A percentile compares a stretch with the other conserved stretches of the same genome.
These are phyloP conservation scores for Habropoda laboriosa DNA, from an alignment of 1,140 invertebrate species.

Conservation along the genomic window DNA sequence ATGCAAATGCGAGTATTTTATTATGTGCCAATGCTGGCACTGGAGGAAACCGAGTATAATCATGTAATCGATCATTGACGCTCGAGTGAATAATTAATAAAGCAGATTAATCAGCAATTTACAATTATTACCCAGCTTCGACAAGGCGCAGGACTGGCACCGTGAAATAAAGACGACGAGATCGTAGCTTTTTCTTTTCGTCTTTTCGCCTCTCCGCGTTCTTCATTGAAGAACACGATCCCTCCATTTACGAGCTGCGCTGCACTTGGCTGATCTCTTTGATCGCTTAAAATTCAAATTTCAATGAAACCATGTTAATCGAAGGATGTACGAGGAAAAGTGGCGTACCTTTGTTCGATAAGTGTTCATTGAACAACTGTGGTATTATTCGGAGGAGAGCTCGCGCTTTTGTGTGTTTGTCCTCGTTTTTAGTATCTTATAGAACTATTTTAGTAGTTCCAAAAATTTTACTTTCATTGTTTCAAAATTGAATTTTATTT, in stretches of 20 bases:
- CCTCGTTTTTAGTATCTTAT: neutral
- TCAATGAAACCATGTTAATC: constrained; percentile 34
- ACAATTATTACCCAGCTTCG: constrained; percentile 23
- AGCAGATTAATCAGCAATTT: constrained; percentile 11
- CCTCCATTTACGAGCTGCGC: neutral
- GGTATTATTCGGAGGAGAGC: neutral
- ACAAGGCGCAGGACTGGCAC: too few species aligned
- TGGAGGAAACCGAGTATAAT: neutral
- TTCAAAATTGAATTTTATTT: too few species aligned
- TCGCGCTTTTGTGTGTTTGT: too few species aligned
- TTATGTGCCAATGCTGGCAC: neutral
- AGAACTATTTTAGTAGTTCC: too few species aligned
- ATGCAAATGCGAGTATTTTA: neutral
- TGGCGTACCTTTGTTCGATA: constrained; percentile 7
- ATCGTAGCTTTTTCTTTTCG: constrained; percentile 25
- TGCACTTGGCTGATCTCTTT: constrained; percentile 47
- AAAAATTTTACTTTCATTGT: too few species aligned
- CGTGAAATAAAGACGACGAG: neutral
- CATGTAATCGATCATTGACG: neutral
- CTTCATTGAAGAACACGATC: constrained; percentile 31
- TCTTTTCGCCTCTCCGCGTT: constrained; percentile 24
- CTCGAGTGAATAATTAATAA: constrained; percentile 31
- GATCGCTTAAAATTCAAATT: constrained; percentile 46
- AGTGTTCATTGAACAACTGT: constrained; percentile 11
- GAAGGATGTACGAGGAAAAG: constrained; percentile 1